phyloP scores from a whole-genome alignment of 1,140 invertebrate genomes.

The Potamilus streckersoni region DNA sequence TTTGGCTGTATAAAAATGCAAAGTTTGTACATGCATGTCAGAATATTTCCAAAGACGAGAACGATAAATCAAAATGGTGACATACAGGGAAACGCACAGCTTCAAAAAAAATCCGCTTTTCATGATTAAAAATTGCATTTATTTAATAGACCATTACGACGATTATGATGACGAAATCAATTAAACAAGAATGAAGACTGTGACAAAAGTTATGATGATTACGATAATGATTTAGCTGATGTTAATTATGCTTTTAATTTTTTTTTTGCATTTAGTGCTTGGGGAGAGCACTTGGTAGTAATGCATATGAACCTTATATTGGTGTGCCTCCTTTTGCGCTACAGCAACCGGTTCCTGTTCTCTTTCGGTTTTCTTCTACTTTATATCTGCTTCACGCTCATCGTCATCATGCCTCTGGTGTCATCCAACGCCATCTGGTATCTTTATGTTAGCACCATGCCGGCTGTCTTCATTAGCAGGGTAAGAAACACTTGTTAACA shows the following conservation, averaged over 20 bases:
- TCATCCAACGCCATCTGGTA: conserved; percentile 23
- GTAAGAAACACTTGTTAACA: conserved; percentile 18
- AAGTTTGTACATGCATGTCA: too few relatives aligned
- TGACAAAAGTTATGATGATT: background rate
- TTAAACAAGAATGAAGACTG: background rate
- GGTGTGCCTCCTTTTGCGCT: conserved; percentile 38
- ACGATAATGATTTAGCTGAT: background rate
- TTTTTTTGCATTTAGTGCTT: conserved; percentile 32
- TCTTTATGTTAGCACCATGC: conserved; percentile 37
- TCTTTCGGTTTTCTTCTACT: conserved; percentile 36
- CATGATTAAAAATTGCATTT: background rate
- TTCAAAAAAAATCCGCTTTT: background rate
- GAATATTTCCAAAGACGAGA: too few relatives aligned
- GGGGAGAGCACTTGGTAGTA: conserved; percentile 44
- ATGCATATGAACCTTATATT: conserved; percentile 43
- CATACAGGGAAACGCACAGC: background rate
- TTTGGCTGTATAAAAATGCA: too few relatives aligned
- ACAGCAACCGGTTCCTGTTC: conserved; percentile 34
- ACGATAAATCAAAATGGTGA: too few relatives aligned
- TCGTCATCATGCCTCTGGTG: conserved; percentile 33
- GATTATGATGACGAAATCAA: background rate
- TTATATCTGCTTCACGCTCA: conserved; percentile 42
- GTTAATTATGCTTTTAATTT: background rate
- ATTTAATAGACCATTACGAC: background rate
- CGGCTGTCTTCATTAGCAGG: conserved; percentile 32